phyloP scores from a whole-genome alignment of 2,797 vertebrate genomes.

The Tragopan temminckii region DNA sequence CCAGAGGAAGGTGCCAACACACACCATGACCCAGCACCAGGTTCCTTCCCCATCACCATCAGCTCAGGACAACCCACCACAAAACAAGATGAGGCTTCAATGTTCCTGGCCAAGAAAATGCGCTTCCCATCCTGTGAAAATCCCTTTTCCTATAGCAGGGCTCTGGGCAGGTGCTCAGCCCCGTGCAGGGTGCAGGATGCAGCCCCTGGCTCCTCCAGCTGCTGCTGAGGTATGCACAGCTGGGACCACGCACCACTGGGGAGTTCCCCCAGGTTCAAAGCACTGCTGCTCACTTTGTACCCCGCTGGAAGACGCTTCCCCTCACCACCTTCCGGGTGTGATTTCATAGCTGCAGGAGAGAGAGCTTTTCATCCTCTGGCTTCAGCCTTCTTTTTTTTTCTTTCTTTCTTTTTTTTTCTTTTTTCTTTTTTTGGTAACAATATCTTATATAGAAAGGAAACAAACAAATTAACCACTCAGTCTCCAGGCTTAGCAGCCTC shows the following conservation, averaged over 20 bases:
- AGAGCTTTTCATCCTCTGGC: slow-evolving; percentile 55
- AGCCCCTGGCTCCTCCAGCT: slow-evolving; percentile 34
- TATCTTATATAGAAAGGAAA: slow-evolving; percentile 51
- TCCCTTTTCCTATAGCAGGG: accelerated
- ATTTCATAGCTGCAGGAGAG: slow-evolving; percentile 69
- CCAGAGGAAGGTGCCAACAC: background rate
- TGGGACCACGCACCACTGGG: background rate
- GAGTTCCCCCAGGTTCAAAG: slow-evolving; percentile 75
- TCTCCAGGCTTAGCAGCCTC: slow-evolving; percentile 21
- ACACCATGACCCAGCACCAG: accelerated
- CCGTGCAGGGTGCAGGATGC: background rate
- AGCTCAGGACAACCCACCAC: background rate
- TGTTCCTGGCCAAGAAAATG: accelerated
- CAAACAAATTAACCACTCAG: background rate
- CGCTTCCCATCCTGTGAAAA: accelerated
- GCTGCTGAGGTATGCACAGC: slow-evolving; percentile 63
- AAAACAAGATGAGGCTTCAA: background rate
- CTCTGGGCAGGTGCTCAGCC: accelerated
- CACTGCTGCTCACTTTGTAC: slow-evolving; percentile 67
- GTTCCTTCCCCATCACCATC: background rate
- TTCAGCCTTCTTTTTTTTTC: background rate
- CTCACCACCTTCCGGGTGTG: slow-evolving; percentile 49
- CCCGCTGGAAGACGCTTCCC: slow-evolving; percentile 58
- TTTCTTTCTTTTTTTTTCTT: accelerated
- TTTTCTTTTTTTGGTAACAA: slow-evolving; percentile 57